Conservation (phyloP, 1,140 invertebrate genomes). For the Drosophila carrolli region DNA sequence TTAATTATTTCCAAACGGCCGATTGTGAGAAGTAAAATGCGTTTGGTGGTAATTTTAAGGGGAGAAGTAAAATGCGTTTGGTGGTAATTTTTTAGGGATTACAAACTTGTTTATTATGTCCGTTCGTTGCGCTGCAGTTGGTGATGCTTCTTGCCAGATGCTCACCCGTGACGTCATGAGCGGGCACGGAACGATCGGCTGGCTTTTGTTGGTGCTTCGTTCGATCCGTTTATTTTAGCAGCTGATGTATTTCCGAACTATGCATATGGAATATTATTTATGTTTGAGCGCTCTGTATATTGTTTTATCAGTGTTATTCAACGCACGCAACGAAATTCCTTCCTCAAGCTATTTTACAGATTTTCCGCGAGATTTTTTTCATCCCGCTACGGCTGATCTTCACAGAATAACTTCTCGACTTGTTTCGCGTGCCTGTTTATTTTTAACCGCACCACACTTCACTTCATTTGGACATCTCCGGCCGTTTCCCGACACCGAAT, state of each 20-base stretch:
- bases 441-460: constrained; percentile 43
- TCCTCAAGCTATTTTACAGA: constrained; percentile 4
- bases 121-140: constrained; percentile 10
- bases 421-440: constrained; percentile 29
- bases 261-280: constrained; percentile 51
- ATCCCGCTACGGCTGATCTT: constrained; percentile 12
- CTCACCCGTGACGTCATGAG: constrained; percentile 48
- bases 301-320: constrained; percentile 53
- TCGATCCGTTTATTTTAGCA: constrained; percentile 40
- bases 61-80: no score
- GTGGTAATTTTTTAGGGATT: not conserved
- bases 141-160: constrained; percentile 42
- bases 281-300: constrained; percentile 51
- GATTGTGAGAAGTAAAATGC: not conserved
- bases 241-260: constrained; percentile 47
- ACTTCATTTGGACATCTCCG: constrained; percentile 29
- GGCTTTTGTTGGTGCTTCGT: constrained; percentile 26
- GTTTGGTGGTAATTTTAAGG: not conserved
- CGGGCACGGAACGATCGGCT: constrained; percentile 1
- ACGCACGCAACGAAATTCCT: constrained; percentile 34
- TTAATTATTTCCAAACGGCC: not conserved
- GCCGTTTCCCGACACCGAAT: constrained; percentile 8
- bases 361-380: constrained; percentile 6
- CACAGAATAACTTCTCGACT: constrained; percentile 25
- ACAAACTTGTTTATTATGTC: constrained; percentile 38